Base-by-base conservation (phyloP, 2,113 vertebrate genomes). In the Struthio camelus region DNA sequence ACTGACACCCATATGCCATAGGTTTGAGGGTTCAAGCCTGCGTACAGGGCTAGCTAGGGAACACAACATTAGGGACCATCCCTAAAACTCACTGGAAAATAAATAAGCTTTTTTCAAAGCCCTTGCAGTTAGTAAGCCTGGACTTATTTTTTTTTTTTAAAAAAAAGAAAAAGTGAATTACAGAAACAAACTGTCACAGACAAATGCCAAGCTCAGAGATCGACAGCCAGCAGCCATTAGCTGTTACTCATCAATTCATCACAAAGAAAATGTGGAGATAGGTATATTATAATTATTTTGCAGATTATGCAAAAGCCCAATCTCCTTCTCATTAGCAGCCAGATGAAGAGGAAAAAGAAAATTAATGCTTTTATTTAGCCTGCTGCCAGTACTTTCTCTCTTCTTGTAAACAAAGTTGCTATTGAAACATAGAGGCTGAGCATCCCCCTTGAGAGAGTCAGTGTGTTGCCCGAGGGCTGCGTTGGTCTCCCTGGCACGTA, bases 361-460 rank as follows among this genome's bases (percentile, higher is more conserved):
- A 89, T 42, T 10, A 76, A 75, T 82, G 70, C 19, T 75, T 94
- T 87, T 87, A 66, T 72, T 95, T 85, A 96, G 93, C 93, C 34
- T 71, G 51, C 34, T 86, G 90, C n/a, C 65, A 96, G 87, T 77
- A 78, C 64, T 95, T 95, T 59, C 34, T 65, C 40, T 89, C 30
- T 87, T 28, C 30, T 75, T 44, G 71, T 69, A 92, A 89, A 93
- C 48, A 67, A 95, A 94, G 83, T 81, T 92, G 76, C 46, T 92
- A 24, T 53, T 90, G 69, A 92, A 91, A 54, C 87, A 86, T 2
- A 38, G 82, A 82, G 70, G 53, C 69, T 92, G 91, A 97, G 54
- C 59, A 59, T 53, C 46, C 20, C 90, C 42, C 58, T 64, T 42
- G 85, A 50, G 64, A 69, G 44, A 73, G 59, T 40, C 90, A 87